These are phyloP conservation scores for Perognathus longimembris DNA, from an alignment of 2,113 vertebrate species.

Conservation along the genomic window DNA sequence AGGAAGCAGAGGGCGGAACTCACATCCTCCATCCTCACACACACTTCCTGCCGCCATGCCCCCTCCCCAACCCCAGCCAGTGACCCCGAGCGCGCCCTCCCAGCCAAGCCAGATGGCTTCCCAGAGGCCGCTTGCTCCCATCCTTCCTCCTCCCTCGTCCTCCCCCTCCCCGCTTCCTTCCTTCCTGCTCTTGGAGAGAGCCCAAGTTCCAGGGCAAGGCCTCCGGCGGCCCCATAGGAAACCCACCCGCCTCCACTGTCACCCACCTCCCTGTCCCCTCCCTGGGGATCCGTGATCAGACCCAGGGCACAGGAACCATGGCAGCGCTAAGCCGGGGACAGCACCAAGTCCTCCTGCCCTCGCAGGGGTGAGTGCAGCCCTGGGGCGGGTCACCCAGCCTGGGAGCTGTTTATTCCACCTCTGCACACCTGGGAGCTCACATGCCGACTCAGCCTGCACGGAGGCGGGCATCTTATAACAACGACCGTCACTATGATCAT, in stretches of 20 bases:
- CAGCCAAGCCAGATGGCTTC: slow-evolving; percentile 39
- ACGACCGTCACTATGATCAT: neutral
- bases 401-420: no score
- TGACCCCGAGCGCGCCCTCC: neutral
- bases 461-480: neutral
- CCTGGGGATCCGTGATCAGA: neutral
- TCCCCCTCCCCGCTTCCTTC: slow-evolving; percentile 65
- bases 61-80: neutral
- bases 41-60: neutral
- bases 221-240: slow-evolving; percentile 35
- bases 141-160: slow-evolving; percentile 32
- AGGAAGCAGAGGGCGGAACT: neutral
- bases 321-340: neutral
- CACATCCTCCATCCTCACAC: neutral
- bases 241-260: slow-evolving; percentile 68
- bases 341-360: slow-evolving; percentile 6
- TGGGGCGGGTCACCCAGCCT: neutral
- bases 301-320: neutral
- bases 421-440: neutral
- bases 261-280: neutral
- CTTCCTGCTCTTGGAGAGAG: slow-evolving; percentile 59
- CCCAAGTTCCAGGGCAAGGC: slow-evolving; percentile 57
- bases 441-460: neutral
- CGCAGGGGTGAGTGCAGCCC: neutral
- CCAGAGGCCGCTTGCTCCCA: slow-evolving; percentile 58